Evolutionary conservation across 2,113 vertebrate species (phyloP).

Genomic region (Callithrix jacchus): DNA sequence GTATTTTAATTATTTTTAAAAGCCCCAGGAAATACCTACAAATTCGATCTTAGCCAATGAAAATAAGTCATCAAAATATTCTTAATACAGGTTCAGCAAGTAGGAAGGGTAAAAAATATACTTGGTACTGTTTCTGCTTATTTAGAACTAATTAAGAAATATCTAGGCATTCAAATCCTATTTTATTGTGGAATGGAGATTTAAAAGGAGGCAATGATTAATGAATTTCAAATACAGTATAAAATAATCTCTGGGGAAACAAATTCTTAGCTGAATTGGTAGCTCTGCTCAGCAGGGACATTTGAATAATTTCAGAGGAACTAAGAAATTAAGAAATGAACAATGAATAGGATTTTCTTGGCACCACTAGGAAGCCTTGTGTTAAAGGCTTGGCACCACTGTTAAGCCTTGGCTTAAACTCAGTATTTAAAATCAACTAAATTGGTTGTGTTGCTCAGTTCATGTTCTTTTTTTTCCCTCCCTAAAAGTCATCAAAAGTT

Average conservation of each 20-base stretch:
- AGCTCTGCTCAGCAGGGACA: neutral
- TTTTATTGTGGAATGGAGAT: conserved; percentile 15
- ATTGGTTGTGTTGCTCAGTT: conserved; percentile 26
- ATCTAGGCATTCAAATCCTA: conserved; percentile 11
- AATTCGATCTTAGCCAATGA: conserved; percentile 56
- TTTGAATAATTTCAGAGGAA: conserved; percentile 51
- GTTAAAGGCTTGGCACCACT: conserved; percentile 7
- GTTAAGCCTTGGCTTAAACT: conserved; percentile 27
- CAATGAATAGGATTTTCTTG: conserved; percentile 54
- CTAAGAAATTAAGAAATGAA: conserved; percentile 67
- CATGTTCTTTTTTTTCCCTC: neutral
- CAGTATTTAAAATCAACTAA: conserved; percentile 50
- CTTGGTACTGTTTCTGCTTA: neutral
- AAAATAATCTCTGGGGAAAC: conserved; percentile 44
- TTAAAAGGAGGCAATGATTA: conserved; percentile 57
- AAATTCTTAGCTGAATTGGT: conserved; percentile 50
- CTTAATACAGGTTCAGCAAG: conserved; percentile 38
- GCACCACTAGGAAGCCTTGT: conserved; percentile 20
- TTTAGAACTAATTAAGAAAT: conserved; percentile 32
- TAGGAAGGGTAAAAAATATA: neutral
- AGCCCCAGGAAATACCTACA: conserved; percentile 30
- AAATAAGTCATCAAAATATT: conserved; percentile 74
- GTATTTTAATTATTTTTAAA: conserved; percentile 71
- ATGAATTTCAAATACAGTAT: conserved; percentile 46
- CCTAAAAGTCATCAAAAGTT: conserved; percentile 25